Conservation (phyloP, 2,888 invertebrate genomes). For the Andrena trimmerana region DNA sequence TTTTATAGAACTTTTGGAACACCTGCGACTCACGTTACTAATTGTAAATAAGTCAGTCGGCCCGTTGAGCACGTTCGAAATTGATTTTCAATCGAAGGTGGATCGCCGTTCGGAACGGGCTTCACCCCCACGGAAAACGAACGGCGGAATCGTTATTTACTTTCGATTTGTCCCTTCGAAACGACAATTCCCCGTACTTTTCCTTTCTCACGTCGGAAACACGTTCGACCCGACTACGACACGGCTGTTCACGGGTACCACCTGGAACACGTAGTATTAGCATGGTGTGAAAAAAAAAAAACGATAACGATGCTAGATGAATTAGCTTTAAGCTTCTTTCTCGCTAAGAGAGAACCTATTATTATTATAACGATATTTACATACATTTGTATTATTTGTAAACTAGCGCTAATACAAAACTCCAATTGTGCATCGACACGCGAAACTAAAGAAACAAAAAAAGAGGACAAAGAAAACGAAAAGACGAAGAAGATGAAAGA, state of each 20-base stretch:
- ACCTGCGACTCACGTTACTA: too few species aligned
- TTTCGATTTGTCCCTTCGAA: background rate
- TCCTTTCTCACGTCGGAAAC: slow-evolving; percentile 31
- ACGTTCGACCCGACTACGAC: slow-evolving; percentile 42
- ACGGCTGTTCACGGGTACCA: slow-evolving; percentile 72
- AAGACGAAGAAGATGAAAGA: background rate
- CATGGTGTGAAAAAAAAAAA: slow-evolving; percentile 76
- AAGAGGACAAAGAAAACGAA: background rate
- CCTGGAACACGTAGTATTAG: slow-evolving; percentile 76
- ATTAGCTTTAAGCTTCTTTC: slow-evolving; percentile 83
- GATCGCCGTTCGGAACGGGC: slow-evolving; percentile 2
- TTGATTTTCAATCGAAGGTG: background rate
- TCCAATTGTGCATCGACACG: slow-evolving; percentile 81
- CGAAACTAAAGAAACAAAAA: slow-evolving; percentile 59
- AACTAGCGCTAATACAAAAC: slow-evolving; percentile 84
- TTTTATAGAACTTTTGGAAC: too few species aligned
- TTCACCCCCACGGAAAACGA: background rate
- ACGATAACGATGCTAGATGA: slow-evolving; percentile 83
- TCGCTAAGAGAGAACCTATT: slow-evolving; percentile 80
- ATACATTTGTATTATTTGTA: slow-evolving; percentile 85
- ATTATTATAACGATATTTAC: slow-evolving; percentile 83
- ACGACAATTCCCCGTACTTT: background rate
- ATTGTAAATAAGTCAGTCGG: background rate
- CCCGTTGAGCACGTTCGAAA: background rate
- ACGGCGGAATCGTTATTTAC: background rate